Evolutionary conservation across 2,113 vertebrate species (phyloP).

Genomic region (Gadus chalcogrammus): DNA sequence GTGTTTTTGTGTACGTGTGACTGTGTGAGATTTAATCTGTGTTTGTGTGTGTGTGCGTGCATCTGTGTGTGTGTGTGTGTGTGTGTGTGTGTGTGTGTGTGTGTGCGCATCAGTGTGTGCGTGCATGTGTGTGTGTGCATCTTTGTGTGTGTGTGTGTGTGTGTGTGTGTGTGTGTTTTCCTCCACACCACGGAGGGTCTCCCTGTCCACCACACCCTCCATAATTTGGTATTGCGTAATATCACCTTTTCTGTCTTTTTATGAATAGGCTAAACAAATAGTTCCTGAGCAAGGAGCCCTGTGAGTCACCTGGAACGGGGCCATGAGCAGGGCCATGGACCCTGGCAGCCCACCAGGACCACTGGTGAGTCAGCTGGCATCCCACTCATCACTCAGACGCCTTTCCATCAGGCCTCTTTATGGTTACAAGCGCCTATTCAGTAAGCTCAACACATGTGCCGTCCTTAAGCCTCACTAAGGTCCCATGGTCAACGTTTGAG

Average conservation of each 20-base stretch:
- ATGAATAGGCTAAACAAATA: neutral
- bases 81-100: too few relatives aligned
- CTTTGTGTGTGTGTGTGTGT: too few relatives aligned
- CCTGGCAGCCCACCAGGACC: constrained; percentile 25
- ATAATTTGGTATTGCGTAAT: constrained; percentile 20
- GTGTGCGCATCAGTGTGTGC: too few relatives aligned
- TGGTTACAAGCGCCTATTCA: too few relatives aligned
- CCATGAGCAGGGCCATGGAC: constrained; percentile 33
- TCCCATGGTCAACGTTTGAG: neutral
- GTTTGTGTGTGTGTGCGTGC: neutral
- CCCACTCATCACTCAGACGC: too few relatives aligned
- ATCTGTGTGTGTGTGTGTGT: too few relatives aligned
- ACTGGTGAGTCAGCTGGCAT: constrained; percentile 46
- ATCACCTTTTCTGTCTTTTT: neutral
- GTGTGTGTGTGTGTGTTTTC: too few relatives aligned
- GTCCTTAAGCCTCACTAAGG: neutral
- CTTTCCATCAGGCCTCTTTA: too few relatives aligned
- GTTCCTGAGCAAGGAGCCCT: neutral
- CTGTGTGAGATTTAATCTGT: neutral
- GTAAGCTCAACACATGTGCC: too few relatives aligned
- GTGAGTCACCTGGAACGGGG: neutral
- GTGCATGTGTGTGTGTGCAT: too few relatives aligned
- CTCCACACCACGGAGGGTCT: too few relatives aligned
- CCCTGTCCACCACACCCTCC: neutral
- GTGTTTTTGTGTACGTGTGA: too few relatives aligned